Conservation (phyloP, 2,113 vertebrate species). For the Nycticryphes semicollaris region DNA sequence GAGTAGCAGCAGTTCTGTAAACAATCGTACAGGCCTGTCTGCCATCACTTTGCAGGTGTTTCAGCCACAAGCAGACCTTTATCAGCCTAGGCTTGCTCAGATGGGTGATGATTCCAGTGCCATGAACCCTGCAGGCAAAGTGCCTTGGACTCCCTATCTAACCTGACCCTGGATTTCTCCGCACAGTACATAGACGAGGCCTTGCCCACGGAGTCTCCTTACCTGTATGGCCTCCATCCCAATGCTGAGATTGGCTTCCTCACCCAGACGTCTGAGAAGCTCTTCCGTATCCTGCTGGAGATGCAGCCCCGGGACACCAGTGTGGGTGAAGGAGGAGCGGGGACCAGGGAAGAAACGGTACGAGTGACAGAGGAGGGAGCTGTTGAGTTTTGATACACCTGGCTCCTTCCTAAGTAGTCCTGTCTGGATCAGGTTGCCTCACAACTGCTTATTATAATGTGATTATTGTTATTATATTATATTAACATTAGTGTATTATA, state of each 20-base stretch:
- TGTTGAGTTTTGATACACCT: neutral
- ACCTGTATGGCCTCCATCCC: constrained; percentile 93
- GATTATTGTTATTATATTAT: too few relatives aligned
- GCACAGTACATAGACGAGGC: constrained; percentile 87
- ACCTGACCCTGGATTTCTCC: neutral
- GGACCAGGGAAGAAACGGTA: constrained; percentile 87
- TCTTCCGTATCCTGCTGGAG: constrained; percentile 87
- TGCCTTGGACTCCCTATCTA: neutral
- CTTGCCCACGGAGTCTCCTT: constrained; percentile 88
- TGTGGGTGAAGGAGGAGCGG: constrained; percentile 60
- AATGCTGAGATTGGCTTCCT: constrained; percentile 96
- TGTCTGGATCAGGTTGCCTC: neutral
- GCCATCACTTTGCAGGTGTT: neutral
- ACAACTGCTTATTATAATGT: neutral
- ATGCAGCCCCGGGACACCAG: constrained; percentile 87
- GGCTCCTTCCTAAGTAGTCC: neutral
- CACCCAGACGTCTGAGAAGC: constrained; percentile 89
- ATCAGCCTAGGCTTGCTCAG: neutral
- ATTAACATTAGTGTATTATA: too few relatives aligned
- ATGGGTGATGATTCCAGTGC: neutral
- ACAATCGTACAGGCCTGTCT: neutral
- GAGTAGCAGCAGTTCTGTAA: neutral
- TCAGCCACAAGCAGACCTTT: neutral
- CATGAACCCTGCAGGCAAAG: neutral
- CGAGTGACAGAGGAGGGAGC: neutral